These are phyloP conservation scores for Fringilla coelebs DNA, from an alignment of 2,797 vertebrate genomes.

Conservation along the genomic window DNA sequence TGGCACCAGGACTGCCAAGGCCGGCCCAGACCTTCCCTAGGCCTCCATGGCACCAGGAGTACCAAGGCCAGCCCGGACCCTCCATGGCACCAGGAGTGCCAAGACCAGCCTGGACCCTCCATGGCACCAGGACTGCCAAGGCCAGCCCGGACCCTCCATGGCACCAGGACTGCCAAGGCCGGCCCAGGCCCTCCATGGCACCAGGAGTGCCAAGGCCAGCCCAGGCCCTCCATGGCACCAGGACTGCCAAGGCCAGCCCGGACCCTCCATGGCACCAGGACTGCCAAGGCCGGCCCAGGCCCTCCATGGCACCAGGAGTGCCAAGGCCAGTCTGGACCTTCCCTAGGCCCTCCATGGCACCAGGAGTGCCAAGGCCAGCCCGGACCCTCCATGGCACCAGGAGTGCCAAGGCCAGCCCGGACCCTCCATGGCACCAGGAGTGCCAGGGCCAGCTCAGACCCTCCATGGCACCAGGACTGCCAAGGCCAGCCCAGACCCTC, in stretches of 20 bases:
- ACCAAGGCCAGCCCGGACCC: neutral
- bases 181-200: no score
- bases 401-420: neutral
- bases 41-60: no score
- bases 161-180: no score
- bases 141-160: neutral
- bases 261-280: fast-evolving
- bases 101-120: neutral
- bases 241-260: no score
- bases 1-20: no score
- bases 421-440: no score
- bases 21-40: neutral
- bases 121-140: no score
- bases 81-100: neutral
- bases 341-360: fast-evolving
- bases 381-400: neutral
- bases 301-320: no score
- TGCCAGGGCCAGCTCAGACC: neutral
- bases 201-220: no score
- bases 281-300: neutral
- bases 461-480: fast-evolving
- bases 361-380: fast-evolving
- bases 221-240: no score
- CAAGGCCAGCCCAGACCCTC: no score
- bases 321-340: no score